These are phyloP conservation scores for Antechinus stuartii DNA, from an alignment of 2,113 vertebrate species.

Conservation along the genomic window DNA sequence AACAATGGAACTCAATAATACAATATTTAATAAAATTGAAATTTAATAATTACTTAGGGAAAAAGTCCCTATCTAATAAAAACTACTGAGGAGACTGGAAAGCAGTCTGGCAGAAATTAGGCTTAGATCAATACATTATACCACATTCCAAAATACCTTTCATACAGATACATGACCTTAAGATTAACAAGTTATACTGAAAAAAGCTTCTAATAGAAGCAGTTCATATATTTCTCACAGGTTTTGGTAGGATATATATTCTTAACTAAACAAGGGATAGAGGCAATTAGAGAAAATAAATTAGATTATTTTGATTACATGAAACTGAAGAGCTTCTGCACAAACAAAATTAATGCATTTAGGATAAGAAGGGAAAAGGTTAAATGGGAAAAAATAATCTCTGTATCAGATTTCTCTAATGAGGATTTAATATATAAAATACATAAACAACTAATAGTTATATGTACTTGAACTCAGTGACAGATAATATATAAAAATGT, in stretches of 20 bases:
- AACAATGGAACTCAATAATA: background rate
- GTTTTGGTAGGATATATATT: background rate
- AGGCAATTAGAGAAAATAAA: background rate
- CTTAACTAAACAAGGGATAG: background rate
- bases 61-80: background rate
- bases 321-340: background rate
- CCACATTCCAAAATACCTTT: background rate
- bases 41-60: background rate
- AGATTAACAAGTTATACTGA: background rate
- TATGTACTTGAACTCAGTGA: background rate
- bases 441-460: background rate
- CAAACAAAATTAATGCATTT: background rate
- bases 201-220: background rate
- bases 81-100: background rate
- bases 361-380: background rate
- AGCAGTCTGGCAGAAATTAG: background rate
- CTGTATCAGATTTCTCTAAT: background rate
- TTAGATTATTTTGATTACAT: background rate
- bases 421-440: background rate
- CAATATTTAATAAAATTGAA: background rate
- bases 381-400: background rate
- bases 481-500: too few relatives aligned
- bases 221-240: background rate
- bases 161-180: background rate
- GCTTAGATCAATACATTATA: background rate